Evolutionary conservation across 2,888 invertebrate species (phyloP).

Genomic region (Prenolepis imparis): DNA sequence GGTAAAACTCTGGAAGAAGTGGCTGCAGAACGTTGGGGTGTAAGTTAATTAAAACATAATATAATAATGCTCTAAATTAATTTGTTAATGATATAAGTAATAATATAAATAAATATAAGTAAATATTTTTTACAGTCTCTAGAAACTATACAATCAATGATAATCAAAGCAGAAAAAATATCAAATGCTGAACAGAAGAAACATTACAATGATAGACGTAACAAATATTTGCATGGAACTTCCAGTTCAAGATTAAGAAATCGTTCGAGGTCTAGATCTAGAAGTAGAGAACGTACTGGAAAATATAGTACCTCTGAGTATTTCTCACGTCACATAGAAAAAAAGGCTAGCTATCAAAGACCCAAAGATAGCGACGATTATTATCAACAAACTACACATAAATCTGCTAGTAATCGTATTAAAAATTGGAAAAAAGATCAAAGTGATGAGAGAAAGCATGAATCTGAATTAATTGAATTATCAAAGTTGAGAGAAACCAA

Average conservation of each 20-base stretch:
- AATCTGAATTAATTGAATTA: conserved; percentile 40
- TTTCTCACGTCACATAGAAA: not conserved
- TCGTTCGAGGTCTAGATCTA: conserved; percentile 45
- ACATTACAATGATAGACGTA: not conserved
- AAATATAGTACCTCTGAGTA: conserved; percentile 20
- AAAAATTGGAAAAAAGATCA: conserved; percentile 78
- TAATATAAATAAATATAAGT: conserved; percentile 61
- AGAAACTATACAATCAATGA: conserved; percentile 86
- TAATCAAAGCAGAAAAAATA: conserved; percentile 86
- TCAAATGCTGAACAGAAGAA: conserved; percentile 34
- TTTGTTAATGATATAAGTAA: conserved; percentile 1
- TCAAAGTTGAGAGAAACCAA: not conserved
- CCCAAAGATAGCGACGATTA: conserved; percentile 73
- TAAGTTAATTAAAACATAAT: conserved; percentile 76
- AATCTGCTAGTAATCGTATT: conserved; percentile 49
- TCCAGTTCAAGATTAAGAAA: not conserved
- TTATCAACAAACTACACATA: conserved; percentile 18
- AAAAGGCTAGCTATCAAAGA: conserved; percentile 73
- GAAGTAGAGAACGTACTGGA: conserved; percentile 27
- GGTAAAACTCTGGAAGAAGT: conserved; percentile 87
- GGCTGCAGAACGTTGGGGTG: conserved; percentile 88
- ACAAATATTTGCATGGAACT: not conserved
- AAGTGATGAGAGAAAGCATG: conserved; percentile 18
- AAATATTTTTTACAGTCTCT: conserved; percentile 86
- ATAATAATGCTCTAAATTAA: not conserved